Conservation (phyloP, 2,113 vertebrate genomes). For the Dicrurus megarhynchus region DNA sequence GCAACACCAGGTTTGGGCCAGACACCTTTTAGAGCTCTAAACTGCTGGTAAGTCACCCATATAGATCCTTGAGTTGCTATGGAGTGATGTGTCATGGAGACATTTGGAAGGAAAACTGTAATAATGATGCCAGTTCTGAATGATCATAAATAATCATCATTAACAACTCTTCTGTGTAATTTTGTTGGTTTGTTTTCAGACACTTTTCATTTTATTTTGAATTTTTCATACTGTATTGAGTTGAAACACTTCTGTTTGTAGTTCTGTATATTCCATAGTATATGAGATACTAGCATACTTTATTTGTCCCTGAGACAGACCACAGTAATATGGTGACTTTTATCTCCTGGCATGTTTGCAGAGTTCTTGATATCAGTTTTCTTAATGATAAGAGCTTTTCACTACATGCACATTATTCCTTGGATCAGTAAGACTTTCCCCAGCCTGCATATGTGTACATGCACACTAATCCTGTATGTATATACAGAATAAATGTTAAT, state of each 20-base stretch:
- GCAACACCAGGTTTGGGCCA: neutral
- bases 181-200: conserved; percentile 78
- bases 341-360: conserved; percentile 19
- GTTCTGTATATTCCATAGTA: conserved; percentile 49
- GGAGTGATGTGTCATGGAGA: neutral
- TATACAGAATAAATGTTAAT: neutral
- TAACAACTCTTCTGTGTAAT: conserved; percentile 72
- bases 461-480: neutral
- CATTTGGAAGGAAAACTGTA: conserved; percentile 64
- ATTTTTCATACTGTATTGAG: conserved; percentile 74
- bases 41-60: neutral
- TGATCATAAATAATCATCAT: conserved; percentile 74
- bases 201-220: conserved; percentile 75
- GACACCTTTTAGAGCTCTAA: neutral
- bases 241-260: conserved; percentile 77
- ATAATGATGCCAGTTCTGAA: conserved; percentile 67
- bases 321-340: neutral
- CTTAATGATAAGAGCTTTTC: neutral
- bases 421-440: neutral
- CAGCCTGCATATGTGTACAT: neutral
- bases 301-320: conserved; percentile 61
- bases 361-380: neutral
- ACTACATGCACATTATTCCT: neutral
- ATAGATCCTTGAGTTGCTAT: conserved; percentile 8
- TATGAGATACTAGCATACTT: conserved; percentile 48